Conservation (phyloP, 2,113 vertebrate species). For the Chrysemys picta region DNA sequence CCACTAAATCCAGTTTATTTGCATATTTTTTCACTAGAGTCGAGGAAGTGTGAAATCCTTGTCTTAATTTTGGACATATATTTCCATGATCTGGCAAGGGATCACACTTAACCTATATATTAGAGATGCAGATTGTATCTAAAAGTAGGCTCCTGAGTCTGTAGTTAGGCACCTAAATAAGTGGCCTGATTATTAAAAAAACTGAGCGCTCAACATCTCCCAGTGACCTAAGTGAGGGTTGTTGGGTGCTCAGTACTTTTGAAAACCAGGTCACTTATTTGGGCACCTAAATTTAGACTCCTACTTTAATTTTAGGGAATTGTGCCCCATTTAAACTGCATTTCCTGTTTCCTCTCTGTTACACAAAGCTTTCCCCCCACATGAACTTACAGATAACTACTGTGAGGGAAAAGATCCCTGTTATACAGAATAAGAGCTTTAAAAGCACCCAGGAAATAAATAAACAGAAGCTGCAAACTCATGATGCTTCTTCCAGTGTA, state of each 20-base stretch:
- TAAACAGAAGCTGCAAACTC: background rate
- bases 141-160: background rate
- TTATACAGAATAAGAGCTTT: background rate
- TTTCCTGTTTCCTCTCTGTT: background rate
- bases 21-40: background rate
- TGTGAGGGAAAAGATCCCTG: background rate
- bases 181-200: background rate
- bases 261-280: background rate
- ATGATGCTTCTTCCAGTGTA: background rate
- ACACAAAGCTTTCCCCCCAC: background rate
- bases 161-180: background rate
- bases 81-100: background rate
- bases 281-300: background rate
- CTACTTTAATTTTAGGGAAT: background rate
- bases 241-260: background rate
- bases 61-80: background rate
- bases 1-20: background rate
- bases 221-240: rapidly evolving
- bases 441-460: background rate
- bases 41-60: background rate
- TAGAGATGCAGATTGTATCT: background rate
- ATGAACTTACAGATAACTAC: background rate
- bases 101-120: background rate
- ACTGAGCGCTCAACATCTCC: background rate
- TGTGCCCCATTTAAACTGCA: background rate